Percentiles rank a stretch among this genome's conserved stretches.
Evolutionary conservation across 2,113 vertebrate species (phyloP).

Genomic region (Cheilinus undulatus): DNA sequence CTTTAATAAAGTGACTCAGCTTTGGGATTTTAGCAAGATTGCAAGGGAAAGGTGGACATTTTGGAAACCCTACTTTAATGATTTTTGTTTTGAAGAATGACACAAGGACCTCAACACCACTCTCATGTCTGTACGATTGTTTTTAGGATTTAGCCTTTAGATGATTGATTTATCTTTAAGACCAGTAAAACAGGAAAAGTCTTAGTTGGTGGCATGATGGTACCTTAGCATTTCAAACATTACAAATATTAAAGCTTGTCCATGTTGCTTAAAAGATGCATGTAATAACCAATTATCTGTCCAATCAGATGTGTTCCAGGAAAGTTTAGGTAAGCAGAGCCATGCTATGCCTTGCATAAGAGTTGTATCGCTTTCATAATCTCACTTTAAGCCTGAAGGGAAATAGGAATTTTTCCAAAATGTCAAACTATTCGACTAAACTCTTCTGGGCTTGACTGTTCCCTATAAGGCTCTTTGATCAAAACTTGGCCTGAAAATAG

Average conservation of each 20-base stretch:
- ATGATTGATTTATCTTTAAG: too few relatives aligned
- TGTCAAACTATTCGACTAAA: not conserved
- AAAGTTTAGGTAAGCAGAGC: not conserved
- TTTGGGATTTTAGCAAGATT: too few relatives aligned
- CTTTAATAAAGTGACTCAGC: not conserved
- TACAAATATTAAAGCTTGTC: too few relatives aligned
- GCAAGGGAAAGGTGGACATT: not conserved
- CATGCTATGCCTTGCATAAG: too few relatives aligned
- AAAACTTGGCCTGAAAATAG: not conserved
- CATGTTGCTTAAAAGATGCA: too few relatives aligned
- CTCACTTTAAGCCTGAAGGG: not conserved
- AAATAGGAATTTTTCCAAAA: not conserved
- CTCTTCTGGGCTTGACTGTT: not conserved
- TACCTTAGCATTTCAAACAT: too few relatives aligned
- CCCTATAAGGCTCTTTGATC: not conserved
- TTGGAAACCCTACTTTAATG: not conserved
- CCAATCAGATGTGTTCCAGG: too few relatives aligned
- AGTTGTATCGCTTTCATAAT: not conserved
- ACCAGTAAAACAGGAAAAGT: too few relatives aligned
- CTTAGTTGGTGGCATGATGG: too few relatives aligned
- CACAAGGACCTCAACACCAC: not conserved
- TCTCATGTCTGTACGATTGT: not conserved
- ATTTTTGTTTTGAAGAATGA: not conserved
- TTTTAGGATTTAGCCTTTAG: too few relatives aligned
- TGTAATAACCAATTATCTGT: too few relatives aligned